A percentile compares a stretch with the other conserved stretches of the same genome.
Conservation (phyloP, 2,888 invertebrate genomes). For the Onthophagus sagittarius region DNA sequence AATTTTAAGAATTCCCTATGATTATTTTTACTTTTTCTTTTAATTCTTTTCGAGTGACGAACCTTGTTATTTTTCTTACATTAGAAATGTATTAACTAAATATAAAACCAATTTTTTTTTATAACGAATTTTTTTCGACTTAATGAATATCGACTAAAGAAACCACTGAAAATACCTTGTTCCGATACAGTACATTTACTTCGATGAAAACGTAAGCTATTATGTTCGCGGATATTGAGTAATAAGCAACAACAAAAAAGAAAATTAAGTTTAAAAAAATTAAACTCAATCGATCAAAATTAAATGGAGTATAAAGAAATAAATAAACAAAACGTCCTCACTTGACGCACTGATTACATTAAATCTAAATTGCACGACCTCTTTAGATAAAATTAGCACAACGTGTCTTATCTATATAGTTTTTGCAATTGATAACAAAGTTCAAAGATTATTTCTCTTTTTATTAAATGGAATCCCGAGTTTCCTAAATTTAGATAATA, state of each 20-base stretch:
- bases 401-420: not conserved
- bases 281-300: not conserved
- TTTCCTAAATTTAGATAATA: not conserved
- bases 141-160: not conserved
- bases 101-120: not conserved
- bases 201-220: not conserved
- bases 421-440: not conserved
- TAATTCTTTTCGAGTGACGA: not conserved
- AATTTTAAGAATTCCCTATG: not conserved
- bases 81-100: not conserved
- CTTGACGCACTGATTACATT: not conserved
- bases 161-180: not conserved
- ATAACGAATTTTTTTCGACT: not conserved
- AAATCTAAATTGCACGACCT: not conserved
- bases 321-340: not conserved
- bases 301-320: not conserved
- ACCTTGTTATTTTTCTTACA: not conserved
- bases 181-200: not conserved
- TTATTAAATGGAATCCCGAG: not conserved
- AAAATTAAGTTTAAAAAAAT: not conserved
- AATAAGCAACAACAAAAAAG: not conserved
- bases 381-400: not conserved
- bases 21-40: not conserved
- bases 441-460: not conserved
- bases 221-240: not conserved